Conservation (phyloP, 2,113 vertebrate species). For the Chaetodon trifascialis region DNA sequence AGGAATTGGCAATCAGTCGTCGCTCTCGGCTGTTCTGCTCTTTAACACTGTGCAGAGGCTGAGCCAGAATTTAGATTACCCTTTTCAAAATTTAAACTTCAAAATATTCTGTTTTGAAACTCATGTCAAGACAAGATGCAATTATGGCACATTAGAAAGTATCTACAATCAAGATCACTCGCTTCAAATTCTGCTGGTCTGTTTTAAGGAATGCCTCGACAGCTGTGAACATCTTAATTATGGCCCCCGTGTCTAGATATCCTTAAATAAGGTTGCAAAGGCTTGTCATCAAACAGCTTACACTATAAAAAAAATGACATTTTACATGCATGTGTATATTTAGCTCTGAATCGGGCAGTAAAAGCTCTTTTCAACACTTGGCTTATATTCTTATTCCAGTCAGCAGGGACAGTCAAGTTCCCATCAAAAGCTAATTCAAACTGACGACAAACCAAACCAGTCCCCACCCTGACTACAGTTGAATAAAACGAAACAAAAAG, state of each 20-base stretch:
- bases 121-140: background rate
- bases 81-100: background rate
- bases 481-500: conserved; percentile 18
- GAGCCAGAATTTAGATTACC: background rate
- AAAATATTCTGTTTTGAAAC: background rate
- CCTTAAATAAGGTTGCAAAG: conserved; percentile 1
- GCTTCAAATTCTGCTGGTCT: background rate
- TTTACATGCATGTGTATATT: conserved; percentile 43
- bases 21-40: conserved; percentile 4
- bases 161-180: background rate
- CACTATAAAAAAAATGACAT: conserved; percentile 11
- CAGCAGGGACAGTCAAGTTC: background rate
- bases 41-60: background rate
- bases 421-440: conserved; percentile 15
- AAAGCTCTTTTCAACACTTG: conserved; percentile 52
- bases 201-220: background rate
- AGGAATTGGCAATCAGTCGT: conserved; percentile 29
- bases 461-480: background rate
- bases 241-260: background rate
- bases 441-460: conserved; percentile 17
- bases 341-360: conserved; percentile 23
- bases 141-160: background rate
- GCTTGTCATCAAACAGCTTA: conserved; percentile 16
- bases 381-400: conserved; percentile 39
- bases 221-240: conserved; percentile 8